Conservation (phyloP, 2,797 vertebrate genomes). For the Gymnocypris eckloni region DNA sequence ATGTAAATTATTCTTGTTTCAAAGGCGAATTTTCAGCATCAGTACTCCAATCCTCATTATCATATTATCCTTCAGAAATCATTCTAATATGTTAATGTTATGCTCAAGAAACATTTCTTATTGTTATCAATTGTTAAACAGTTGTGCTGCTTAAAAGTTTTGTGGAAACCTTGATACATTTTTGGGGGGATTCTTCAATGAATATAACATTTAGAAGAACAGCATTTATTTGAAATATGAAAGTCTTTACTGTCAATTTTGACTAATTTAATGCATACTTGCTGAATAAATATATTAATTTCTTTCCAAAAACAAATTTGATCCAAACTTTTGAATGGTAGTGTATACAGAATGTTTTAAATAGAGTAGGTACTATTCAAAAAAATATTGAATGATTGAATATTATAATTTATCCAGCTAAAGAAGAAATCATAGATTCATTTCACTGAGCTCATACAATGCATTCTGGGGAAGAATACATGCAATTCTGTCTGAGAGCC, state of each 20-base stretch:
- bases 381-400: background rate
- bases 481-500: background rate
- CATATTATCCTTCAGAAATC: background rate
- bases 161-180: background rate
- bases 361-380: background rate
- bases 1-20: background rate
- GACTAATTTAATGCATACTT: background rate
- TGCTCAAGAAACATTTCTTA: background rate
- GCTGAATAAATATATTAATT: background rate
- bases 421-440: background rate
- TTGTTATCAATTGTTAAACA: no score
- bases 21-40: background rate
- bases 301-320: background rate
- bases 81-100: background rate
- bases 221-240: background rate
- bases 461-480: background rate
- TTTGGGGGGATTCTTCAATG: background rate
- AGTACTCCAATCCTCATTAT: background rate
- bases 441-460: background rate
- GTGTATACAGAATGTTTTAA: background rate
- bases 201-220: background rate
- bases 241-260: background rate
- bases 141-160: no score
- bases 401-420: background rate
- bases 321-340: background rate